Evolutionary conservation across 2,113 vertebrate genomes (phyloP).

Genomic region (Cyanoliseus patagonus): DNA sequence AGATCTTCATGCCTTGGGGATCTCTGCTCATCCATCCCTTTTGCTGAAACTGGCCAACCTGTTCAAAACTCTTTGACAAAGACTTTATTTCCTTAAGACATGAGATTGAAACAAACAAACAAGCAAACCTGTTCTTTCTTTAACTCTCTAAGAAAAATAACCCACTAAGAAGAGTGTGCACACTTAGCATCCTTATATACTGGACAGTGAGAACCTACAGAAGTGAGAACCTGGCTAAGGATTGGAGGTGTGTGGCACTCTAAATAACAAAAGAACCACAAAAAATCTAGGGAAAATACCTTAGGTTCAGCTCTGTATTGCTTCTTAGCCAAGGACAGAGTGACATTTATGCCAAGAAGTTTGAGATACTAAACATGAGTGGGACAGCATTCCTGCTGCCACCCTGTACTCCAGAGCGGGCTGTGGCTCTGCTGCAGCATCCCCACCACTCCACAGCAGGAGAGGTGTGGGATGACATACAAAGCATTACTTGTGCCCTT

Average conservation of each 20-base stretch:
- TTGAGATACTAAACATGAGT: background rate
- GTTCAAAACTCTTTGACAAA: background rate
- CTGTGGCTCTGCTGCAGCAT: background rate
- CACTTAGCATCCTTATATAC: background rate
- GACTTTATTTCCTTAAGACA: background rate
- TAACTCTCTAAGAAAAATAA: background rate
- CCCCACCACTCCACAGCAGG: accelerated
- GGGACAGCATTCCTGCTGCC: background rate
- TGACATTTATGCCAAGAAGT: background rate
- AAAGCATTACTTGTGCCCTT: slow-evolving; percentile 45
- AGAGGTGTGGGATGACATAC: slow-evolving; percentile 35
- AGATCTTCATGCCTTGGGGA: background rate
- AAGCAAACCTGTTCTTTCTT: background rate
- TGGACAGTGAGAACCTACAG: background rate
- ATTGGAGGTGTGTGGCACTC: accelerated
- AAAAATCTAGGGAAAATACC: background rate
- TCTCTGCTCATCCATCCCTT: background rate
- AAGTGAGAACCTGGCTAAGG: background rate
- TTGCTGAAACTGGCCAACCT: background rate
- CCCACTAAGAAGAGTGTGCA: background rate
- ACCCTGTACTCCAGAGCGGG: background rate
- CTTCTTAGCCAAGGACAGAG: background rate
- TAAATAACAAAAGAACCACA: background rate
- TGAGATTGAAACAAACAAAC: background rate
- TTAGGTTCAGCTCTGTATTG: background rate